phyloP scores from a whole-genome alignment of 2,888 invertebrate species.

The Schizotus pectinicornis region DNA sequence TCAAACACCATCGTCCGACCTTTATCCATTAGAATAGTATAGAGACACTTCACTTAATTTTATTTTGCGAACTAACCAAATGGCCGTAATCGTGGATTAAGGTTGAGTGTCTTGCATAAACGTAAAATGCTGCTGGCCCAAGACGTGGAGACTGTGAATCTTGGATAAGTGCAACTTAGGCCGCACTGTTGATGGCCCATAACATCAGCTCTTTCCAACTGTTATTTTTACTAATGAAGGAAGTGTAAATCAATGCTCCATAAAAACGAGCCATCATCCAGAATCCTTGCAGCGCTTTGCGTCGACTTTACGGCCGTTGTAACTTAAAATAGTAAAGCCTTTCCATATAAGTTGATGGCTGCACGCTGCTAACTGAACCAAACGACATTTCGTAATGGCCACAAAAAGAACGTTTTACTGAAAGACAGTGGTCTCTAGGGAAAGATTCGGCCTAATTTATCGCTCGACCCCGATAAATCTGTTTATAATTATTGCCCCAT shows the following conservation, averaged over 20 bases:
- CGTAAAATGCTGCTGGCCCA: no score
- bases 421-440: conserved; percentile 22
- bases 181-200: no score
- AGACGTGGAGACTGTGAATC: no score
- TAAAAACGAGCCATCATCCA: conserved; percentile 25
- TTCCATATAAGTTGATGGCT: conserved; percentile 26
- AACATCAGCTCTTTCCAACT: not conserved
- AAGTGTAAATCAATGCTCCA: conserved; percentile 26
- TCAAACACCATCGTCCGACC: no score
- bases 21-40: no score
- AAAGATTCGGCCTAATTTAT: conserved; percentile 36
- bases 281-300: conserved; percentile 19
- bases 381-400: conserved; percentile 30
- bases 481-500: conserved; percentile 30
- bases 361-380: conserved; percentile 6
- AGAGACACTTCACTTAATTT: no score
- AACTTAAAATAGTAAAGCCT: conserved; percentile 29
- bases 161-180: no score
- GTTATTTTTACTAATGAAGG: conserved; percentile 21
- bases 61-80: no score
- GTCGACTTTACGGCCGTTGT: conserved; percentile 28
- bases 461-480: conserved; percentile 28
- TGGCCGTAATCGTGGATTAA: no score
- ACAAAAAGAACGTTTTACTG: conserved; percentile 28
- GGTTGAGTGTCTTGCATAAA: no score